Percentiles rank a stretch among this genome's conserved stretches.
Conservation (phyloP, 2,797 vertebrate genomes). For the Sarcoramphus papa region DNA sequence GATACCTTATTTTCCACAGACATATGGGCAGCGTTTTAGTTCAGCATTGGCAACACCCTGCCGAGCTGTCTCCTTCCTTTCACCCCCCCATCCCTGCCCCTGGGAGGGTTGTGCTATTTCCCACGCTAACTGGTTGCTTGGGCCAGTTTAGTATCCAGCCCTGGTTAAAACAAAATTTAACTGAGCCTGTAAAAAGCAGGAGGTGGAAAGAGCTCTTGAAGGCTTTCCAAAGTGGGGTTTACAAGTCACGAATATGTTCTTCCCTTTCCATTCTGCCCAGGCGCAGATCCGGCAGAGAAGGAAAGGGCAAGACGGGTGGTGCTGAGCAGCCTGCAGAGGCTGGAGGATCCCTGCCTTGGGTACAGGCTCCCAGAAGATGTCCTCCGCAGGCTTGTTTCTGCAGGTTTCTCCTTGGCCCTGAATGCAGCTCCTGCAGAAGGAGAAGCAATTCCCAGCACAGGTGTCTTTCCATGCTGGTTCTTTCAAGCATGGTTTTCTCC, state of each 20-base stretch:
- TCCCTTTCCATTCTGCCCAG: background rate
- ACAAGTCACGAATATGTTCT: background rate
- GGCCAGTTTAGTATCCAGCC: background rate
- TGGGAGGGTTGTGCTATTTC: background rate
- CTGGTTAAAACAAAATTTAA: background rate
- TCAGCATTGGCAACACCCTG: background rate
- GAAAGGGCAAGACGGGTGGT: background rate
- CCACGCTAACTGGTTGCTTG: background rate
- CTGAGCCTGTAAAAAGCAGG: background rate
- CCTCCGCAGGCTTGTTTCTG: background rate
- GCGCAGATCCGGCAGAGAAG: background rate
- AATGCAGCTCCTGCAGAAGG: background rate
- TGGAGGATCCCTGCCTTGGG: background rate
- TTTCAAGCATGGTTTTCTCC: background rate
- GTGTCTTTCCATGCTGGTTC: background rate
- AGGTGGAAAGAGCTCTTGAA: background rate
- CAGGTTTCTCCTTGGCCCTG: background rate
- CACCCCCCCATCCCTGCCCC: background rate
- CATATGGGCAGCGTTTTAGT: accelerated
- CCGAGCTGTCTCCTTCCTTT: background rate
- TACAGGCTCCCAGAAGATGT: background rate
- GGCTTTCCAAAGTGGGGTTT: background rate
- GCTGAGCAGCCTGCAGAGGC: background rate
- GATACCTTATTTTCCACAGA: background rate
- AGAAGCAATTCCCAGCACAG: background rate